Conservation (phyloP, 2,888 invertebrate species). For the Ennomos quercinarius region DNA sequence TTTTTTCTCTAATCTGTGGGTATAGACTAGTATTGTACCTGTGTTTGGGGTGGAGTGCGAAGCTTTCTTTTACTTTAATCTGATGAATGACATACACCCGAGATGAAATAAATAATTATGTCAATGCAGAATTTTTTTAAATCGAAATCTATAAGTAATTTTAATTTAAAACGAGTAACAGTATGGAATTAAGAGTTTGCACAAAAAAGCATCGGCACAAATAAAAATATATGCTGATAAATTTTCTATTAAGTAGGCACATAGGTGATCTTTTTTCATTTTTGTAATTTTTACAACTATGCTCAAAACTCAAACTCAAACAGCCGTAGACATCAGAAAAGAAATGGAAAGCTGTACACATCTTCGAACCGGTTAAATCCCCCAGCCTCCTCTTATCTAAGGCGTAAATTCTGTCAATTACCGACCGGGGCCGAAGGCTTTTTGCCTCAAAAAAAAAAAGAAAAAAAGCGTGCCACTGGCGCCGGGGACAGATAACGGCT, state of each 20-base stretch:
- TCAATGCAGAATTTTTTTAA: no score
- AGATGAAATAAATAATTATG: no score
- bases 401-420: slow-evolving; percentile 77
- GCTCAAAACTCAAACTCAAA: neutral
- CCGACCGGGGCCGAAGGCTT: slow-evolving; percentile 47
- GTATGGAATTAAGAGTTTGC: no score
- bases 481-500: slow-evolving; percentile 65
- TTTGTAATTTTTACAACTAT: slow-evolving; percentile 1
- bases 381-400: slow-evolving; percentile 59
- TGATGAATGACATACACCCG: no score
- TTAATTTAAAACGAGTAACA: no score
- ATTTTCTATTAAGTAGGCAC: no score
- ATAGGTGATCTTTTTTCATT: neutral
- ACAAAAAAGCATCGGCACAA: no score
- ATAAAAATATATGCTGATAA: no score
- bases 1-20: no score
- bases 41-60: slow-evolving; percentile 19
- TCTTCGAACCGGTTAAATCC: slow-evolving; percentile 37
- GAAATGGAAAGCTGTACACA: slow-evolving; percentile 39
- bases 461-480: slow-evolving; percentile 62
- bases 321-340: slow-evolving; percentile 16
- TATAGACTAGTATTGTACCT: no score
- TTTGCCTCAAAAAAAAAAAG: slow-evolving; percentile 43
- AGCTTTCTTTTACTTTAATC: neutral
- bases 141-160: no score